A percentile compares a stretch with the other conserved stretches of the same genome.
Evolutionary conservation across 2,888 invertebrate species (phyloP).

Genomic region (Cantharis rustica): DNA sequence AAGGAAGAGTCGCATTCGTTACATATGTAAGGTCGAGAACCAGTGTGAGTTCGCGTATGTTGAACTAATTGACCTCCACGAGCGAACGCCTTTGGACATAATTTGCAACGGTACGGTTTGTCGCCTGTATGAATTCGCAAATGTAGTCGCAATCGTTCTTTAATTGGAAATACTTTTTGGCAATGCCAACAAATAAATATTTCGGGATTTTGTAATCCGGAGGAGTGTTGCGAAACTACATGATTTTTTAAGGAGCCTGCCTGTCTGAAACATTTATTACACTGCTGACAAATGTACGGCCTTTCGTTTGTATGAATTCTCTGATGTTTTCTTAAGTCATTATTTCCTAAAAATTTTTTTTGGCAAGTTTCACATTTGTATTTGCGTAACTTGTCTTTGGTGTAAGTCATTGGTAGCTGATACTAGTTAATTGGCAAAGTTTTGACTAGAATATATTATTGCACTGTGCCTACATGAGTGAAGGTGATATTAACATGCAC

Average conservation of each 20-base stretch:
- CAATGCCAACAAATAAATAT: conserved; percentile 75
- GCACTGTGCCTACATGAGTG: conserved; percentile 28
- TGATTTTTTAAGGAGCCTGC: conserved; percentile 70
- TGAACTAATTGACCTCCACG: conserved; percentile 76
- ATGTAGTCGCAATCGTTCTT: conserved; percentile 76
- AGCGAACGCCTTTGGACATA: conserved; percentile 70
- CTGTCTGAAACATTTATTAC: conserved; percentile 68
- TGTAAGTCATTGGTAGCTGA: conserved; percentile 58
- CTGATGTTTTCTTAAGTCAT: conserved; percentile 70
- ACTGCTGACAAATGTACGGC: conserved; percentile 66
- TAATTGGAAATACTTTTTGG: conserved; percentile 74
- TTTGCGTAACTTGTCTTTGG: conserved; percentile 53
- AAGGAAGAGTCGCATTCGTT: conserved; percentile 73
- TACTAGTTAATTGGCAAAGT: conserved; percentile 22
- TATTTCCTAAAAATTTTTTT: conserved; percentile 67
- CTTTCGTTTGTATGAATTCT: conserved; percentile 69
- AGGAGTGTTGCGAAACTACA: conserved; percentile 61
- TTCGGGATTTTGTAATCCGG: conserved; percentile 50
- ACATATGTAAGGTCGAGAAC: conserved; percentile 74
- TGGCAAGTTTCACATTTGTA: conserved; percentile 67
- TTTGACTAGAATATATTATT: conserved; percentile 37
- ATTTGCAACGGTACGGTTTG: conserved; percentile 67
- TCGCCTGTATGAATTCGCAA: conserved; percentile 74
- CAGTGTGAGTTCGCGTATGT: conserved; percentile 76
- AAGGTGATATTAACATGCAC: conserved; percentile 42